Base-by-base conservation (phyloP, 1,140 invertebrate species). In the Bombus consobrinus region DNA sequence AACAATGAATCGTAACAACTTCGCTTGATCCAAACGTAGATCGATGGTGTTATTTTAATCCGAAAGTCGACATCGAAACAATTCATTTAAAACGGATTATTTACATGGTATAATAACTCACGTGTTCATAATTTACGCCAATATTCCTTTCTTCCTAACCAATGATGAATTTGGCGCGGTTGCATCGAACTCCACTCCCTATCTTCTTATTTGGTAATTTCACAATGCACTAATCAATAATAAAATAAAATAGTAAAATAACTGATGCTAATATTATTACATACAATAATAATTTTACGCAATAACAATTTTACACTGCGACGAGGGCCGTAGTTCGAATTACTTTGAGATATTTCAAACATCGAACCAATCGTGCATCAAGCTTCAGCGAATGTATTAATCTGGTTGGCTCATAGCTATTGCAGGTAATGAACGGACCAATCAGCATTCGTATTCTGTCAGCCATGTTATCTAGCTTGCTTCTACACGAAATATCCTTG, bases 1-100 rank as follows among this genome's bases (percentile, higher is more conserved):
- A 86, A 86, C 87, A 86, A 85, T 53, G 87, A 73, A 74, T 79
- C 59, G 43, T 85, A 88, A 88, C 87, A 88, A 88, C 37, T 78
- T 77, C 62, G 22, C 18, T 81, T 34, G 12, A 68, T 28, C 10
- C 4, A 72, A 77, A 78, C 53, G 13, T 32, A 62, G 15, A 62
- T 81, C 41, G 22, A 66, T 69, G 37, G 5, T 34, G 43, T 78
- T 69, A 37, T 41, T 62, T 43, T 22, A 25, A 25, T 82, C 8
- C 2, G 4, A 25, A 64, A 53, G 25, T n/a, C 18, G 39, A 83
- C 28, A 64, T 77, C 3, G n/a, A 41, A 34, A 77, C 34, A 37
- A 78, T 41, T 53, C n/a, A 34, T 68, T 68, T 79, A 57, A 71
- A n/a, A n/a, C 9, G 28, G n/a, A 28, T 76, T 84, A 80, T 72